Base-by-base conservation (phyloP, 2,888 invertebrate genomes). In the Microdon myrmicae region DNA sequence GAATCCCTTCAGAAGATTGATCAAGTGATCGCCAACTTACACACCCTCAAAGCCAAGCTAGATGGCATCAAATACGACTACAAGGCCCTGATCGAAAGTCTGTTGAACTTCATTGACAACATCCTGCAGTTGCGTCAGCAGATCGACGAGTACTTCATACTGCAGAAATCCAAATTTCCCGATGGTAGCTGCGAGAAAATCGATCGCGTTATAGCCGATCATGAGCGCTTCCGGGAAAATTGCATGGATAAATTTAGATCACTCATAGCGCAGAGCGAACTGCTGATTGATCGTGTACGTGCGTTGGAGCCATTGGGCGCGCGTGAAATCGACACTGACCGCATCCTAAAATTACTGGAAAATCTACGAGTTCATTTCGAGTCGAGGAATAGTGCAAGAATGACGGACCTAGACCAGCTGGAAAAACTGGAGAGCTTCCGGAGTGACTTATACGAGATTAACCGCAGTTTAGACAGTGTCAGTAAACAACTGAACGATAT, bases 11-110 rank as follows among this genome's bases (percentile, higher is more conserved):
- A 82, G 55, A 81, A 81, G 73, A 85, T 86, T 68, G 83, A 86
- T 44, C 83, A 84, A 72, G 84, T 90, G 32, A 83, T 85, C 51
- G 83, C 83, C 44, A 87, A 87, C 76, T 79, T 92, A 38, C 81
- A 84, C 47, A 84, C 88, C 68, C 83, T 89, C 41, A 86, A 86
- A 72, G 84, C 86, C 56, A 84, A 86, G 69, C 78, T 91, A 51
- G 84, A 87, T 70, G 83, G 85, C 54, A 85, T 89, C 49, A 83
- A 87, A 29, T 85, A 85, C 8, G 88, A 91, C 70, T 92, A 90
- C 73, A 86, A 87, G 73, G 83, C 84, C 12, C 79, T 92, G 37
- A 75, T 89, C 38, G 87, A 89, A 74, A 86, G 87, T 79, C 80
- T 90, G 37, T 83, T 88, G 60, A 83, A 85, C 38, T 89, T 90